Evolutionary conservation across 2,113 vertebrate genomes (phyloP).

Genomic region (Carlito syrichta): DNA sequence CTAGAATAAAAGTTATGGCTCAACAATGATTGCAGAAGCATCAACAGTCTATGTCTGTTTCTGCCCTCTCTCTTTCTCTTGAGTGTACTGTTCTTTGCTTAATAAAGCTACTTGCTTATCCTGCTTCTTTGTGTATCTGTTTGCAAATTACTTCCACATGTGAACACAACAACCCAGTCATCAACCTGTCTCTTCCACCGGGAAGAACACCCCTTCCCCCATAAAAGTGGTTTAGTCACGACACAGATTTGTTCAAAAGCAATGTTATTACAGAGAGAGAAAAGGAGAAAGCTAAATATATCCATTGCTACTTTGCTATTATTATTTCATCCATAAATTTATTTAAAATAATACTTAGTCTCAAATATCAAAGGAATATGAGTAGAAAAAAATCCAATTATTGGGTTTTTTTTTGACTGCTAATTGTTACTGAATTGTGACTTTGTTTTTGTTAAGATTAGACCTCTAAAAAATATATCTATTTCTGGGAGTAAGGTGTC

Average conservation of each 20-base stretch:
- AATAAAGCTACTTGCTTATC: too few species aligned
- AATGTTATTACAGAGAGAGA: neutral
- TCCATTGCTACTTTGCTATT: neutral
- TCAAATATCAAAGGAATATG: neutral
- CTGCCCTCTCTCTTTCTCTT: too few species aligned
- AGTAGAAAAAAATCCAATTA: neutral
- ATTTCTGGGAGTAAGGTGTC: neutral
- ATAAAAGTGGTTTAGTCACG: conserved; percentile 2
- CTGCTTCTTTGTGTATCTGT: too few species aligned
- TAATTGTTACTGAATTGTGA: neutral
- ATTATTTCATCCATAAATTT: neutral
- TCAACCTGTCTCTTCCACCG: too few species aligned
- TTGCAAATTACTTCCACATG: too few species aligned
- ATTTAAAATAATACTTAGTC: neutral
- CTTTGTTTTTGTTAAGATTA: neutral
- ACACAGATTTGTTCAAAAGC: conserved; percentile 12
- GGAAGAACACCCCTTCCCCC: too few species aligned
- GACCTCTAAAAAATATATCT: neutral
- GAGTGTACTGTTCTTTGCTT: too few species aligned
- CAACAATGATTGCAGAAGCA: too few species aligned
- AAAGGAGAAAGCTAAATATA: neutral
- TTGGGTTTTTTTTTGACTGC: too few species aligned
- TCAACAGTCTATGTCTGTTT: too few species aligned
- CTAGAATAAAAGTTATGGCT: too few species aligned
- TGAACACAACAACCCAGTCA: too few species aligned